A percentile compares a stretch with the other conserved stretches of the same genome.
Conservation (phyloP, 1,140 invertebrate species). For the Geopemphigus sp. region DNA sequence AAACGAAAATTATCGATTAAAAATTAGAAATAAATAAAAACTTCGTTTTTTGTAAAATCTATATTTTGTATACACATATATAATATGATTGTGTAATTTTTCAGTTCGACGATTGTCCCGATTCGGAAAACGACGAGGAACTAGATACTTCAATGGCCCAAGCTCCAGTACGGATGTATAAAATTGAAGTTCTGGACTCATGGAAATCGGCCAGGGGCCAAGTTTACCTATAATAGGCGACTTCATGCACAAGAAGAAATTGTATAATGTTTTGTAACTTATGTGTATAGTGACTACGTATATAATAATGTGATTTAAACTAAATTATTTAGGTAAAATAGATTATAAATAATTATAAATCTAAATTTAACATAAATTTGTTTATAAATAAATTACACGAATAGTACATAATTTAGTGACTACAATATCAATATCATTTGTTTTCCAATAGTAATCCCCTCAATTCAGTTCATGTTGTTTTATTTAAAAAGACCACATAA, state of each 20-base stretch:
- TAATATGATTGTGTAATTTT: background rate
- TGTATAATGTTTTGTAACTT: background rate
- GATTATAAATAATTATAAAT: background rate
- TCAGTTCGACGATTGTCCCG: constrained; percentile 26
- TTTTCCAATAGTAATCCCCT: background rate
- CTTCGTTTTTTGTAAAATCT: too few relatives aligned
- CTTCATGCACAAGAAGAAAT: background rate
- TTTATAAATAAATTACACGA: background rate
- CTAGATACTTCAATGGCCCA: constrained; percentile 8
- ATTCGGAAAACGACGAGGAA: constrained; percentile 5
- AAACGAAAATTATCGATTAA: too few relatives aligned
- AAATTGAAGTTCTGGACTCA: constrained; percentile 36
- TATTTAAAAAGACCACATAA: too few relatives aligned
- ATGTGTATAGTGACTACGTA: background rate
- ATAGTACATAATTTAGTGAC: background rate
- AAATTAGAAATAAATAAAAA: too few relatives aligned
- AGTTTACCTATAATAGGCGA: constrained; percentile 20
- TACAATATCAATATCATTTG: constrained; percentile 9
- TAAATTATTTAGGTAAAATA: background rate
- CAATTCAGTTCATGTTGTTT: too few relatives aligned
- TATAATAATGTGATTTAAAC: constrained; percentile 27
- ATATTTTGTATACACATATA: too few relatives aligned
- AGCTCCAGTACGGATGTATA: constrained; percentile 32
- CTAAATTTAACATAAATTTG: background rate
- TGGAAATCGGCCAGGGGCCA: constrained; percentile 38